Conservation (phyloP, 2,888 invertebrate species). For the Cremastinae sp. region DNA sequence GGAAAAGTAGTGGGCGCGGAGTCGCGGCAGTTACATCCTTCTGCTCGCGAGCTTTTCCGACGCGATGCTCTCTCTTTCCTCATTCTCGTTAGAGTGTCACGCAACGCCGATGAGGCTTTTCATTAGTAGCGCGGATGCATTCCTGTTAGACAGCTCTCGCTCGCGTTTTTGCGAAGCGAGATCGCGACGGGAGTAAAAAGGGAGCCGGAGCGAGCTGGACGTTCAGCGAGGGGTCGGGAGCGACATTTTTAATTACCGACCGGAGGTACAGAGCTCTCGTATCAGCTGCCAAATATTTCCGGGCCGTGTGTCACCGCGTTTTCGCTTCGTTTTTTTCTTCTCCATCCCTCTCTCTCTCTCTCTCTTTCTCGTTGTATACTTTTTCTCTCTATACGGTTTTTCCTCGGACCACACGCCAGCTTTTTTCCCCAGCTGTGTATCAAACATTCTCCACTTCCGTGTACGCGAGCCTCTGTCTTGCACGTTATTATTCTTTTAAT, state of each 20-base stretch:
- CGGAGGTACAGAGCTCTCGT: slow-evolving; percentile 75
- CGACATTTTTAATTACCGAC: slow-evolving; percentile 80
- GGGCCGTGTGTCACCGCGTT: slow-evolving; percentile 73
- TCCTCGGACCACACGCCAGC: slow-evolving; percentile 12
- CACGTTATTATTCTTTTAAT: slow-evolving; percentile 60
- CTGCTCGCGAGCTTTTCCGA: slow-evolving; percentile 21
- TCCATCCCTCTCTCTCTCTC: slow-evolving; percentile 52
- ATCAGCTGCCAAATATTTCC: slow-evolving; percentile 80
- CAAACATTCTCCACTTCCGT: slow-evolving; percentile 27
- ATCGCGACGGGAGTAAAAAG: slow-evolving; percentile 25
- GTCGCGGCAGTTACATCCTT: slow-evolving; percentile 26
- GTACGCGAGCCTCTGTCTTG: slow-evolving; percentile 25
- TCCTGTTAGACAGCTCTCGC: slow-evolving; percentile 76
- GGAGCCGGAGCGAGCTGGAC: slow-evolving; percentile 27
- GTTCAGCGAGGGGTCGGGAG: slow-evolving; percentile 71
- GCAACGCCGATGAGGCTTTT: slow-evolving; percentile 79
- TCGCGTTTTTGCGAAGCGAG: slow-evolving; percentile 61
- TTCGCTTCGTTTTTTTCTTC: slow-evolving; percentile 55
- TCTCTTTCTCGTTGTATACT: slow-evolving; percentile 11
- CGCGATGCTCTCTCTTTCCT: slow-evolving; percentile 42
- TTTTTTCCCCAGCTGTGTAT: slow-evolving; percentile 49
- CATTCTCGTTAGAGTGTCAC: slow-evolving; percentile 77
- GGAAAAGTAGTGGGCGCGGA: slow-evolving; percentile 2
- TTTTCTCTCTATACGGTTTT: slow-evolving; percentile 1
- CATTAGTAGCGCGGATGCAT: slow-evolving; percentile 79